Evolutionary conservation across 2,888 invertebrate species (phyloP).

Genomic region (Xiphydria camelus): DNA sequence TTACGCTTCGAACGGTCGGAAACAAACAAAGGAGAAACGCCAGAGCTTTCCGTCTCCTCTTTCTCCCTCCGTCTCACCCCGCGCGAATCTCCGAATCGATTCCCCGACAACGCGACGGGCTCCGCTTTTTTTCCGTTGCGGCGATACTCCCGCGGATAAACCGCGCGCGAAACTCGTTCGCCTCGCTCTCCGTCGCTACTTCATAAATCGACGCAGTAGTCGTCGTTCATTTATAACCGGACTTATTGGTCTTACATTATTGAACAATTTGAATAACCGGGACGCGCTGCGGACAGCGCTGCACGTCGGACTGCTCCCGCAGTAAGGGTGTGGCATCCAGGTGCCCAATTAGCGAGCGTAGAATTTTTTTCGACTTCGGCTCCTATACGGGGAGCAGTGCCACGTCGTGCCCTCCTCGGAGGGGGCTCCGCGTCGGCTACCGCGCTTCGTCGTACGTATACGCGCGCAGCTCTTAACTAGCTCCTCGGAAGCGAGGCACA

Average conservation of each 20-base stretch:
- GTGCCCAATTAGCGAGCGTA: conserved; percentile 30
- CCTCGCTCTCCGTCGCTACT: conserved; percentile 4
- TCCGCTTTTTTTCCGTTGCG: too few relatives aligned
- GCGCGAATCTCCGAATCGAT: too few relatives aligned
- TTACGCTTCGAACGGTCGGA: too few relatives aligned
- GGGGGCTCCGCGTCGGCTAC: conserved; percentile 3
- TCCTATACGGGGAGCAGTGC: too few relatives aligned
- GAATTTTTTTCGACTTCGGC: conserved; percentile 27
- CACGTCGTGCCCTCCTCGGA: not conserved
- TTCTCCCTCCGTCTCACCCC: too few relatives aligned
- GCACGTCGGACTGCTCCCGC: too few relatives aligned
- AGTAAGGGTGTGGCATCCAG: conserved; percentile 24
- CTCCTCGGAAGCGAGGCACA: conserved; percentile 22
- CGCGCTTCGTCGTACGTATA: conserved; percentile 7
- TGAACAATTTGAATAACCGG: conserved; percentile 13
- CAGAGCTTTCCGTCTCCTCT: too few relatives aligned
- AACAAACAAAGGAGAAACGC: too few relatives aligned
- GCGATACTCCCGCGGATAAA: too few relatives aligned
- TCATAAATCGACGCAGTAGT: conserved; percentile 20
- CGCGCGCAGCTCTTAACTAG: conserved; percentile 23
- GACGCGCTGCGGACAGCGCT: conserved; percentile 11
- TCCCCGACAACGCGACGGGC: too few relatives aligned
- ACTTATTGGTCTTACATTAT: too few relatives aligned
- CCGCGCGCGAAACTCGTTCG: not conserved
- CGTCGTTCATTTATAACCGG: conserved; percentile 11